Conservation (phyloP, 2,113 vertebrate genomes). For the Trogon surrucura region DNA sequence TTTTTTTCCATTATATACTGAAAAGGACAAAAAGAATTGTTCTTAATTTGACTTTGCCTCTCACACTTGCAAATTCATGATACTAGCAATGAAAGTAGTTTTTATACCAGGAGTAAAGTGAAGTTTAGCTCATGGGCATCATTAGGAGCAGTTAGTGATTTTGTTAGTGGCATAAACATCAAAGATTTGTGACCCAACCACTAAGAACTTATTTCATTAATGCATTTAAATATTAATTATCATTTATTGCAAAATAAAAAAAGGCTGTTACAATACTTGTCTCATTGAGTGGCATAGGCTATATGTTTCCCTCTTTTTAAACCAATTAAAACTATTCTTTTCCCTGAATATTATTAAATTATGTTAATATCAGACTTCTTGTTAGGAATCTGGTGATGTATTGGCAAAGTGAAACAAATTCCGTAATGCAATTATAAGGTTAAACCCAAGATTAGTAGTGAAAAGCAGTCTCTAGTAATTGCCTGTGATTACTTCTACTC, state of each 20-base stretch:
- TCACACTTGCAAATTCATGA: neutral
- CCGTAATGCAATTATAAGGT: slow-evolving; percentile 57
- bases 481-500: slow-evolving; percentile 59
- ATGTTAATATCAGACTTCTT: slow-evolving; percentile 40
- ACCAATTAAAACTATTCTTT: slow-evolving; percentile 54
- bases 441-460: slow-evolving; percentile 51
- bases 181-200: slow-evolving; percentile 2
- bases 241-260: slow-evolving; percentile 49
- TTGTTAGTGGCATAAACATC: slow-evolving; percentile 22
- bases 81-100: neutral
- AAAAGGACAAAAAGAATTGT: neutral
- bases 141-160: slow-evolving; percentile 38
- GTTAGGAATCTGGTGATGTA: slow-evolving; percentile 33
- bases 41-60: neutral
- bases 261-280: slow-evolving; percentile 10
- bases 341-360: slow-evolving; percentile 56
- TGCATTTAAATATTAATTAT: slow-evolving; percentile 59
- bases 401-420: slow-evolving; percentile 44
- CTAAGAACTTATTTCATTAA: slow-evolving; percentile 37
- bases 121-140: slow-evolving; percentile 17
- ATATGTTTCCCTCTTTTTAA: slow-evolving; percentile 31
- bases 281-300: neutral
- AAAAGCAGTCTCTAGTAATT: slow-evolving; percentile 65
- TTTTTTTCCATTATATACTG: neutral
- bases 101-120: slow-evolving; percentile 21